A percentile compares a stretch with the other conserved stretches of the same genome.
phyloP scores from a whole-genome alignment of 1,140 invertebrate species.

The Copidosoma floridanum region DNA sequence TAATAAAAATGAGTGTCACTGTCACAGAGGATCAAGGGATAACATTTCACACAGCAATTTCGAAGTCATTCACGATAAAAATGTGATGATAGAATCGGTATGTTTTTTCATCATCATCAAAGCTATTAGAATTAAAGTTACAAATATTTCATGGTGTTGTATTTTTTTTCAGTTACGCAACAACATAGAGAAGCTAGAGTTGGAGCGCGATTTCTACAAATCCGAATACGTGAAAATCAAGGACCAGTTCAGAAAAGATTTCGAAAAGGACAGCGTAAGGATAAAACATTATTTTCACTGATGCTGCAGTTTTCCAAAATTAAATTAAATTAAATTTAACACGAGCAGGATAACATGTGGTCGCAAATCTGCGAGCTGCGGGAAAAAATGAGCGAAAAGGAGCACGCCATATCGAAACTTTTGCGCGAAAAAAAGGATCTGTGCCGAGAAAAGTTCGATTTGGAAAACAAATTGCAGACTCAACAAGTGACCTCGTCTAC shows the following conservation, averaged over 20 bases:
- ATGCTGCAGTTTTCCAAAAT: too few species aligned
- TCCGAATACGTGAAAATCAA: conserved; percentile 54
- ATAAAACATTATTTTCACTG: conserved; percentile 13
- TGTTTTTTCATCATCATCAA: conserved; percentile 1
- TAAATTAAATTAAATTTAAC: too few species aligned
- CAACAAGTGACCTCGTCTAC: too few species aligned
- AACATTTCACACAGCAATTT: neutral
- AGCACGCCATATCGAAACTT: conserved; percentile 48
- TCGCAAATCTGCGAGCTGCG: conserved; percentile 43
- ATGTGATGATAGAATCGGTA: conserved; percentile 23
- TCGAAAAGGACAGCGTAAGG: conserved; percentile 47
- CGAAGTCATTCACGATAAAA: conserved; percentile 7
- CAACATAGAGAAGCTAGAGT: conserved; percentile 44
- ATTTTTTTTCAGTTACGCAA: conserved; percentile 38
- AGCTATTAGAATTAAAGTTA: neutral
- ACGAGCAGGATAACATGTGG: conserved; percentile 30
- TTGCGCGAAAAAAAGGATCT: conserved; percentile 52
- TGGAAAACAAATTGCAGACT: conserved; percentile 47
- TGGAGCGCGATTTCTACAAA: conserved; percentile 58
- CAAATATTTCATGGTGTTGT: conserved; percentile 13
- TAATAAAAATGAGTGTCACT: neutral
- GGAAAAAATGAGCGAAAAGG: conserved; percentile 48
- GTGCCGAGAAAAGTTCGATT: conserved; percentile 49
- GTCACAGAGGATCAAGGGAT: neutral
- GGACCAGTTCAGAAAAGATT: conserved; percentile 46